Percentiles rank a stretch among this genome's conserved stretches.
Conservation (phyloP, 2,797 vertebrate genomes). For the Pangasius larnaudii region DNA sequence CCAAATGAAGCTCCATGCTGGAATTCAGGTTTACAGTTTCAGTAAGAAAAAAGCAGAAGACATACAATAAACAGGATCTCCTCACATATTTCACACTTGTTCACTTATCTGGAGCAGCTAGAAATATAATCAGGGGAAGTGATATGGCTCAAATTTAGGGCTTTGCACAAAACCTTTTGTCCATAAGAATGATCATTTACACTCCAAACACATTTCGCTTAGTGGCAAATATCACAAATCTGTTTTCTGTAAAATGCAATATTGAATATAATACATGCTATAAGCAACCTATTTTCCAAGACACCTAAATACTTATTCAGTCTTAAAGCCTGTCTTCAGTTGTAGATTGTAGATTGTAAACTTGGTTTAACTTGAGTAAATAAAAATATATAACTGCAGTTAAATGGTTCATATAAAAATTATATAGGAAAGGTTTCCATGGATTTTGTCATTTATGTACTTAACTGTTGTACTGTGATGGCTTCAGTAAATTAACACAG, state of each 20-base stretch:
- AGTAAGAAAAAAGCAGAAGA: background rate
- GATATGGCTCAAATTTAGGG: conserved; percentile 25
- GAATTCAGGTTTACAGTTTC: background rate
- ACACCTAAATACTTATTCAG: background rate
- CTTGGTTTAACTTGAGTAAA: background rate
- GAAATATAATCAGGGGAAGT: conserved; percentile 1
- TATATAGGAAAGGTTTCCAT: background rate
- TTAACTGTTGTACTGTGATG: background rate
- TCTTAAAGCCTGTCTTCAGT: background rate
- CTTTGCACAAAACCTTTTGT: conserved; percentile 31
- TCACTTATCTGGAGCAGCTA: background rate
- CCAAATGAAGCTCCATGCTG: background rate
- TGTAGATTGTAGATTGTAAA: background rate
- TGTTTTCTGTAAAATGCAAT: background rate
- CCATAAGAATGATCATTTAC: background rate
- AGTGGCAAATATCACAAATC: background rate
- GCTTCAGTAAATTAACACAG: background rate
- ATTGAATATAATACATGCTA: background rate
- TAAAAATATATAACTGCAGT: background rate
- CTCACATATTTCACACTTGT: background rate
- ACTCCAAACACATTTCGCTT: background rate
- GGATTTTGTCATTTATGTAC: background rate
- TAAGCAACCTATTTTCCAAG: background rate
- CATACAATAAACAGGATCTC: conserved; percentile 6
- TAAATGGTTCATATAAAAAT: background rate